phyloP scores from a whole-genome alignment of 1,140 invertebrate species.

The Contarinia nasturtii region DNA sequence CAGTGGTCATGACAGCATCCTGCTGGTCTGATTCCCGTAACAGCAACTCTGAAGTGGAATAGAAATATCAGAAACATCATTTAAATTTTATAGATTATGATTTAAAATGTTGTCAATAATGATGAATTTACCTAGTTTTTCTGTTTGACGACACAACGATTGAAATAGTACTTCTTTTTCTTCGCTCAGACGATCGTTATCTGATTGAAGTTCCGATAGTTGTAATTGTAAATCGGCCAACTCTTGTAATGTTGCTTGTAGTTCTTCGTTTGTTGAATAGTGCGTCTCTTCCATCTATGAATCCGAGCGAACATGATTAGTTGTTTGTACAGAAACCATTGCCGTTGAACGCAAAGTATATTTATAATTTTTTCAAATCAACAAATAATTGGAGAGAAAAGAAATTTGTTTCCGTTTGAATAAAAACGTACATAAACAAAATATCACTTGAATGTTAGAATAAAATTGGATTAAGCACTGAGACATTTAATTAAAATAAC shows the following conservation, averaged over 20 bases:
- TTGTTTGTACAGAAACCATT: too few species aligned
- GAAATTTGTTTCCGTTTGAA: too few species aligned
- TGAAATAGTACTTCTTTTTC: slow-evolving; percentile 78
- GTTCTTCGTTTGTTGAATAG: slow-evolving; percentile 78
- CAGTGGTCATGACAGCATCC: slow-evolving; percentile 36
- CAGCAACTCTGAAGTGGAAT: slow-evolving; percentile 50
- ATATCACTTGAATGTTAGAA: too few species aligned
- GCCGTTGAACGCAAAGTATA: too few species aligned
- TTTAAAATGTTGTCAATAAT: too few species aligned
- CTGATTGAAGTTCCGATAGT: slow-evolving; percentile 64
- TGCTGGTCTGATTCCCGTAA: slow-evolving; percentile 40
- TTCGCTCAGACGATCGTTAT: slow-evolving; percentile 69
- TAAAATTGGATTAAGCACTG: too few species aligned
- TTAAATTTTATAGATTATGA: too few species aligned
- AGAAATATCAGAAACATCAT: too few species aligned
- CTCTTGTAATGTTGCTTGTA: slow-evolving; percentile 86
- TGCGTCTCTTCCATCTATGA: slow-evolving; percentile 31
- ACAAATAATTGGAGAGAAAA: too few species aligned
- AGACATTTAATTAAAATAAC: too few species aligned
- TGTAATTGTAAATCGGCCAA: slow-evolving; percentile 73
- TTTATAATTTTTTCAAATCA: too few species aligned
- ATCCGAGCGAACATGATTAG: not conserved
- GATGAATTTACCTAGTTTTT: slow-evolving; percentile 66
- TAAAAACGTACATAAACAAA: too few species aligned
- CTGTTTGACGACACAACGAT: slow-evolving; percentile 78